Percentiles rank a stretch among this genome's conserved stretches.
These are phyloP conservation scores for Artemisiospiza belli DNA, from an alignment of 2,113 vertebrate species.

Conservation along the genomic window DNA sequence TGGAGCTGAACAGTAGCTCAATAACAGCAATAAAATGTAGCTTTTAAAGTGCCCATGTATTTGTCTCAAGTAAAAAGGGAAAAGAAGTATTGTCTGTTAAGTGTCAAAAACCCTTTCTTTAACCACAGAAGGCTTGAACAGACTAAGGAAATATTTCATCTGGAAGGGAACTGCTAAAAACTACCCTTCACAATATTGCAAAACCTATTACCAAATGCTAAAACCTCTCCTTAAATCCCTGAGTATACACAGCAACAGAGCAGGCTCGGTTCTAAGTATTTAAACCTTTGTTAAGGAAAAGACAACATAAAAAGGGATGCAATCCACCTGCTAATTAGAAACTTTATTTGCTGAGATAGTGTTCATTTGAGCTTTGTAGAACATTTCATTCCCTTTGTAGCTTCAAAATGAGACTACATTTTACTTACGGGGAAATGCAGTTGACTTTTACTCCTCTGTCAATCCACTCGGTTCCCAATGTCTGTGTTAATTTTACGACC, in stretches of 20 bases:
- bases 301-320: conserved; percentile 64
- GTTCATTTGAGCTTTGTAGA: conserved; percentile 59
- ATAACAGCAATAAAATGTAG: conserved; percentile 48
- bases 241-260: conserved; percentile 63
- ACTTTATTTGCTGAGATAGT: conserved; percentile 43
- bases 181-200: conserved; percentile 74
- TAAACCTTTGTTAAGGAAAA: conserved; percentile 70
- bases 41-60: conserved; percentile 64
- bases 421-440: conserved; percentile 85
- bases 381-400: conserved; percentile 42
- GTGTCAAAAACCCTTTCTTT: conserved; percentile 76
- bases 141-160: conserved; percentile 76
- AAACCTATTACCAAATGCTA: conserved; percentile 80
- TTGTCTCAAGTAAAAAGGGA: conserved; percentile 57
- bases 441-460: conserved; percentile 80
- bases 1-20: conserved; percentile 62
- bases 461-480: conserved; percentile 79
- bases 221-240: conserved; percentile 67
- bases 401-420: not conserved
- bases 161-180: conserved; percentile 78
- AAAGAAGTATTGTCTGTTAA: conserved; percentile 73
- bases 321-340: conserved; percentile 75
- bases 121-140: conserved; percentile 70
- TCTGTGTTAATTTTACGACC: conserved; percentile 83
- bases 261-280: conserved; percentile 66